Base-by-base conservation (phyloP, 2,113 vertebrate species). In the Trachemys scripta region DNA sequence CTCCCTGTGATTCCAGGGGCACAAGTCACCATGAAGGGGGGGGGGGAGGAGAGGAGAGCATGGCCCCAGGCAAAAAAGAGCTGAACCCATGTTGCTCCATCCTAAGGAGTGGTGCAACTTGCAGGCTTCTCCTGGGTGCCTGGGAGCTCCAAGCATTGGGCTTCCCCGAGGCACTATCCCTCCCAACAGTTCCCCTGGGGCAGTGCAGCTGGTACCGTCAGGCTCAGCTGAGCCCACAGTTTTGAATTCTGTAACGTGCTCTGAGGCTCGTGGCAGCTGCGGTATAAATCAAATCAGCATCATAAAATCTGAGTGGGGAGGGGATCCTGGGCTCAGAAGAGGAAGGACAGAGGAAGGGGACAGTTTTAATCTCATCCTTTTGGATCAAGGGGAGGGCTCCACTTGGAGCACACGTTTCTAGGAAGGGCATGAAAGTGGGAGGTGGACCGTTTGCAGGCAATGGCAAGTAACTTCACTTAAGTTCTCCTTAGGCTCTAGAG, bases 291-390 rank as follows among this genome's bases (percentile, higher is more conserved):
- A 95, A 89, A 95, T 45, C 4, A 59, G 90, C 95, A 83, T 65
- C 65, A 90, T 6, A 62, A 91, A 88, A 80, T 6, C 4, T 2
- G 17, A 88, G 10, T 49, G 86, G 47, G 69, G n/a, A 82, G 42
- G 88, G 45, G 59, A 93, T 84, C 62, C 62, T 35, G 31, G 31
- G 31, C 62, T 65, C 69, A 89, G 84, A 89, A 69, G 47, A 87
- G 16, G 10, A 84, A 95, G 76, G 9, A 31, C 91, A 94, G 86
- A 93, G n/a, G 27, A 65, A 87, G 69, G 51, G 62, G 83, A 56
- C 49, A 78, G 22, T 92, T 97, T 94, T 96, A 76, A 59, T 92
- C 87, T 93, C 72, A 87, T 35, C 19, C 19, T 85, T 8, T 4
- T 1, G 0, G 42, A 83, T 82, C 59, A 88, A 84, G 87, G 78